Base-by-base conservation (phyloP, 2,888 invertebrate genomes). In the Lasioglossum oenotherae region DNA sequence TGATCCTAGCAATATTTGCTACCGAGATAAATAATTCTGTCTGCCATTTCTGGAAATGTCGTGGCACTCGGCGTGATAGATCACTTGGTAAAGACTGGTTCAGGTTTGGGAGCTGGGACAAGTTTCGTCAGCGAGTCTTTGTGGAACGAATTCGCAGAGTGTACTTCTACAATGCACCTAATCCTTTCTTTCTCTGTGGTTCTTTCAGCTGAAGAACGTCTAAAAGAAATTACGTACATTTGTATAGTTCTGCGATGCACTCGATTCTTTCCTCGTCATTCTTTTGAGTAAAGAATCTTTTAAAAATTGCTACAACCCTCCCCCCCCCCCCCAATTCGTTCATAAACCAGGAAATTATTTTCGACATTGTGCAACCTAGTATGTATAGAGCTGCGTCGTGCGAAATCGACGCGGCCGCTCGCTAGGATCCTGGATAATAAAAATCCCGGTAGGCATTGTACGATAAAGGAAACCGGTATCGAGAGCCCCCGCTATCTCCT, bases 391-490 rank as follows among this genome's bases (percentile, higher is more conserved):
- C 4, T 12, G 64, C 31, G 74, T 73, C 83, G 41, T 46, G 64
- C 74, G 75, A 87, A 76, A 49, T 78, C 38, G 78, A 44, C 44
- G 79, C 69, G n/a, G 64, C 69, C 72, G n/a, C 85, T 71, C 53
- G 69, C 69, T 71, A 72, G 84, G 75, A 78, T 74, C 75, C 73
- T 73, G 87, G 84, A 86, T 87, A 89, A 87, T 85, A 88, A 87
- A 85, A 90, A 88, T 87, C 82, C 86, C 80, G 82, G 82, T 78
- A 89, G 89, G 90, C 89, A 93, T 93, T 93, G 92, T 91, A 88
- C 92, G 92, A 91, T 90, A 89, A 89, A 92, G 89, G 88, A 92
- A 93, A 91, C 92, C 92, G 92, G 92, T 92, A 92, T 84, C 72
- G 84, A 81, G 79, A 80, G 77, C 44, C 78, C 81, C 46, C 64